Evolutionary conservation across 2,888 invertebrate genomes (phyloP), one percentile per base, ranked within the genome.

Genomic region (Thumatha senex): DNA sequence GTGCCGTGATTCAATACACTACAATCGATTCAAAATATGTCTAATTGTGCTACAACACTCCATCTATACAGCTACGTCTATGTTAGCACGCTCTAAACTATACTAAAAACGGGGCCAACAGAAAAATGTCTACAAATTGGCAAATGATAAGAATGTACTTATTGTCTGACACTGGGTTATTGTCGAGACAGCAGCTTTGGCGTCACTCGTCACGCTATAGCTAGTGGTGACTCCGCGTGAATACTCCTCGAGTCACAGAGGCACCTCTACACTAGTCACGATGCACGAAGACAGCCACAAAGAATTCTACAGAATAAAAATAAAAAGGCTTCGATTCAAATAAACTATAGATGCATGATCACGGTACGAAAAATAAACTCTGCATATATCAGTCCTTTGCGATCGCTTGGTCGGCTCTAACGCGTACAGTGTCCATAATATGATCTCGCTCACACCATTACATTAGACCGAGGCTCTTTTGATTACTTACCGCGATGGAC

Each of bases 131-230:
- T 78, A 78, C 83, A 79, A 79, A 82, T 47, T 72, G 74, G 89
- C 89, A 89, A 89, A 89, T 76, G 57, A 89, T 80, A 86, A 75
- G 70, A 87, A 88, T 84, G 65, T 87, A 24, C 5, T 91, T 91
- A 91, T 91, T 91, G 91, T 91, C 91, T 89, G 88, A 90, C 91
- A 91, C 90, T 89, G 88, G 89, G 88, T 91, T 91, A 91, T 91
- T 91, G 91, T 91, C 91, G 76, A 90, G 90, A 91, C 91, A 91
- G 91, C 91, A 91, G 91, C 82, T 87, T 58, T 60, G 86, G 83
- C 83, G 75, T 63, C 62, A 52, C 49, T 55, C 78, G 84, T 85
- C 86, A 64, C 76, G 75, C 81, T 83, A 85, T 84, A 79, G 84
- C 82, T 85, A 85, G 85, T 70, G 75, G 72, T 61, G 58, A 63